Conservation (phyloP, 2,113 vertebrate species). For the Sula dactylatra region DNA sequence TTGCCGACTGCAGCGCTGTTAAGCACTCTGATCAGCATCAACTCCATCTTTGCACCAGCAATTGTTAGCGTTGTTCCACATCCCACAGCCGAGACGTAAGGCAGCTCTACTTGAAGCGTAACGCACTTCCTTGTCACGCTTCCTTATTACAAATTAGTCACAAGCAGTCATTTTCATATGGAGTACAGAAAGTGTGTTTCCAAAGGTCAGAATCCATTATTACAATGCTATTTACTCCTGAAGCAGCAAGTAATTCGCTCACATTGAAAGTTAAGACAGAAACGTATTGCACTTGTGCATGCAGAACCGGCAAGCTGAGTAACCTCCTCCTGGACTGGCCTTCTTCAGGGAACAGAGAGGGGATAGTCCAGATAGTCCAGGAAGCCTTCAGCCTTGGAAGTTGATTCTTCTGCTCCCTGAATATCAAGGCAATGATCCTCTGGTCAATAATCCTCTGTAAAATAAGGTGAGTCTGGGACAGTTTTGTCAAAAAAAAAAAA, state of each 20-base stretch:
- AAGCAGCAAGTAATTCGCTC: not conserved
- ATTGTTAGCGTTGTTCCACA: rapidly evolving
- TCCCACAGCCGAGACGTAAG: rapidly evolving
- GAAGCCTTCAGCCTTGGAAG: not conserved
- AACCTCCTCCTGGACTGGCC: not conserved
- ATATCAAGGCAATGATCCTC: not conserved
- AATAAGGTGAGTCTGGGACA: not conserved
- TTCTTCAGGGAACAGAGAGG: not conserved
- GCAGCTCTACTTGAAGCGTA: rapidly evolving
- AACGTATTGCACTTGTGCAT: rapidly evolving
- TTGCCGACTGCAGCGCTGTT: not conserved
- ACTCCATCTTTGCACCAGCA: not conserved
- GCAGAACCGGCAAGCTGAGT: not conserved
- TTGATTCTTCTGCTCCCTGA: not conserved
- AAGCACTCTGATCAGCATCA: not conserved
- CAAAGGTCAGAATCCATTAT: not conserved
- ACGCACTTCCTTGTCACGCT: not conserved
- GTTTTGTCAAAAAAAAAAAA: not conserved
- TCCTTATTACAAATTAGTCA: not conserved
- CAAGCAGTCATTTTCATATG: not conserved
- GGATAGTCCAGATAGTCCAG: not conserved
- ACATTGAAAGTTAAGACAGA: not conserved
- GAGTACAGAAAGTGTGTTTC: not conserved
- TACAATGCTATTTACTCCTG: not conserved
- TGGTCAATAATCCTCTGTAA: not conserved